Evolutionary conservation across 2,797 vertebrate species (phyloP), one percentile per base, ranked within the genome.

Genomic region (Pristis pectinata): DNA sequence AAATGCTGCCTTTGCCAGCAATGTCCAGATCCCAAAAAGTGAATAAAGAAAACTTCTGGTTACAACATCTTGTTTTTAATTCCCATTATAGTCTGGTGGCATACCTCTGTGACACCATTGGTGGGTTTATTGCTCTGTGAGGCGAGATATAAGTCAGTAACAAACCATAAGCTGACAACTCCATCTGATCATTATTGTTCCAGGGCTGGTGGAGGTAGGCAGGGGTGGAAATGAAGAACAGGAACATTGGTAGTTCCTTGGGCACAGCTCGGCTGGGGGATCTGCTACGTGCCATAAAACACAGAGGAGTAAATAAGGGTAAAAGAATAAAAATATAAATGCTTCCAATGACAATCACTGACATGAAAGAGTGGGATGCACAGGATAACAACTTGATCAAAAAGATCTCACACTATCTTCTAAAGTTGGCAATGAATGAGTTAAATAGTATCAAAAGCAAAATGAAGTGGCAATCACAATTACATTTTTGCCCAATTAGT

Each of bases 401-500:
- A 19, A 34, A 64, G 22, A 91, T 10, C 8, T 41, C 87, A 91
- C 49, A 85, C 10, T 67, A 41, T 41, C 37, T 37, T 41, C n/a
- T n/a, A 9, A 67, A 41, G 37, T 3, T 91, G 24, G 87, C 3
- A 64, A 91, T 8, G 87, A 91, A 91, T 67, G 87, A n/a, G 87
- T 91, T 41, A 91, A 64, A 41, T n/a, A 22, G 61, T 67, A 9
- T n/a, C n/a, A 19, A 91, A 64, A 67, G 87, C 61, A 67, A 61
- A 67, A 41, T 91, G n/a, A 24, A 91, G 61, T 64, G 61, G 22
- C 64, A 37, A 67, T 91, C 61, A 41, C 87, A 64, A 19, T 64
- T 64, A 37, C n/a, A 64, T 6, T 37, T 89, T 91, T 91, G 87
- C n/a, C 61, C n/a, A 91, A 64, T 91, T 91, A 91, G 41, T 67